Evolutionary conservation across 1,140 invertebrate species (phyloP), one percentile per base, ranked within the genome.

Genomic region (Lethocerus indicus): DNA sequence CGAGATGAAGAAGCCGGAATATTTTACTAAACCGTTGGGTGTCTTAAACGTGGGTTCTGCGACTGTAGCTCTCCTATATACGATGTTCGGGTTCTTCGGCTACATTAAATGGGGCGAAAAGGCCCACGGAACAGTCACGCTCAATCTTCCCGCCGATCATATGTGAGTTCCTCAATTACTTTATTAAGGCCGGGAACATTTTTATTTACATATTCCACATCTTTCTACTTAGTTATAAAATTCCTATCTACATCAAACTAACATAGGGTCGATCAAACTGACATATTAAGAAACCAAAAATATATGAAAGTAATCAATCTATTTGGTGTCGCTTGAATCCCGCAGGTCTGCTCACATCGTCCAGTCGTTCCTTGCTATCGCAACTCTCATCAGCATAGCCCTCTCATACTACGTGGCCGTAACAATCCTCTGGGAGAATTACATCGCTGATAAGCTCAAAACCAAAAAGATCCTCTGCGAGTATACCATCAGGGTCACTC

Each of bases 41-140:
- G 86, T 93, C 1, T 66, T 93, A 7, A 92, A 88, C 61, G 76
- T 81, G 53, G 84, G 85, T 25, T 91, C 93, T 87, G 74, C 77
- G 1, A 78, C 81, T 1, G 85, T 93, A 1, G 81, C 81, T 6
- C 57, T 82, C n/a, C 71, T 91, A 7, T 91, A 92, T 60, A 81
- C 87, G 56, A 68, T 83, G 13, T 69, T 91, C 23, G 90, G 89
- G 28, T 91, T 92, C 65, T 75, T 89, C 51, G 89, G 89, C 23
- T 93, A 89, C 62, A 62, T 86, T 16, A 78, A 73, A 42, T 92
- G 82, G 60, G 84, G 84, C 20, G 73, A 78, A 23, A 43, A 39
- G 0, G 78, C 80, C 0, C 18, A 64, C 32, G 81, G 74, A 27
- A 80, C 76, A 32, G 80, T 91, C 43, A 87, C 84, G 0, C 66